phyloP scores from a whole-genome alignment of 35 echinoderm and acorn worm genomes.

The Eucidaris tribuloides region DNA sequence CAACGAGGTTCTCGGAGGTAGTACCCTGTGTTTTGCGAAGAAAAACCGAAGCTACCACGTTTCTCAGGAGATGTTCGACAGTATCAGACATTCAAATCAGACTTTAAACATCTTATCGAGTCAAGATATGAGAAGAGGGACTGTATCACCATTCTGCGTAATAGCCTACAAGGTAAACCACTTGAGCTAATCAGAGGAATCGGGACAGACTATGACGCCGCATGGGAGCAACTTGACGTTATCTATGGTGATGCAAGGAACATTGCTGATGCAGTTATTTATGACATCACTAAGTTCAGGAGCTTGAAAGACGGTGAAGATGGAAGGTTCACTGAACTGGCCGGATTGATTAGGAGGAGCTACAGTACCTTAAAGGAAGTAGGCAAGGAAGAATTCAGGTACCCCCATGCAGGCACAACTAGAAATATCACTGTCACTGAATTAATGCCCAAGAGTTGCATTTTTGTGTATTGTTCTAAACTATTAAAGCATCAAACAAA shows the following conservation, averaged over 20 bases:
- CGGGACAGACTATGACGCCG: slow-evolving; percentile 52
- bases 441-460: too few relatives aligned
- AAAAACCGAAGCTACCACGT: slow-evolving; percentile 70
- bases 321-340: slow-evolving; percentile 39
- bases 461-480: too few relatives aligned
- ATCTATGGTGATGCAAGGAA: slow-evolving; percentile 63
- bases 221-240: slow-evolving; percentile 61
- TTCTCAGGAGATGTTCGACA: slow-evolving; percentile 51
- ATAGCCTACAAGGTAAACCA: slow-evolving; percentile 45
- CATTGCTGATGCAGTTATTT: slow-evolving; percentile 44
- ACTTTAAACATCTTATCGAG: slow-evolving; percentile 45
- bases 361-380: slow-evolving; percentile 73
- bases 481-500: too few relatives aligned
- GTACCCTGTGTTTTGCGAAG: background rate
- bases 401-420: slow-evolving; percentile 27
- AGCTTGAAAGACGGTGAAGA: slow-evolving; percentile 35
- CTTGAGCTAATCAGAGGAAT: slow-evolving; percentile 55
- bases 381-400: too few relatives aligned
- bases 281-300: slow-evolving; percentile 61
- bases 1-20: too few relatives aligned
- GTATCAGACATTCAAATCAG: slow-evolving; percentile 7
- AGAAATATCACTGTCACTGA: too few relatives aligned
- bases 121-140: slow-evolving; percentile 47
- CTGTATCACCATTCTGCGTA: slow-evolving; percentile 5
- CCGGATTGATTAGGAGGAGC: slow-evolving; percentile 49